phyloP scores from a whole-genome alignment of 2,888 invertebrate species.

The Sminthurinus aureus region DNA sequence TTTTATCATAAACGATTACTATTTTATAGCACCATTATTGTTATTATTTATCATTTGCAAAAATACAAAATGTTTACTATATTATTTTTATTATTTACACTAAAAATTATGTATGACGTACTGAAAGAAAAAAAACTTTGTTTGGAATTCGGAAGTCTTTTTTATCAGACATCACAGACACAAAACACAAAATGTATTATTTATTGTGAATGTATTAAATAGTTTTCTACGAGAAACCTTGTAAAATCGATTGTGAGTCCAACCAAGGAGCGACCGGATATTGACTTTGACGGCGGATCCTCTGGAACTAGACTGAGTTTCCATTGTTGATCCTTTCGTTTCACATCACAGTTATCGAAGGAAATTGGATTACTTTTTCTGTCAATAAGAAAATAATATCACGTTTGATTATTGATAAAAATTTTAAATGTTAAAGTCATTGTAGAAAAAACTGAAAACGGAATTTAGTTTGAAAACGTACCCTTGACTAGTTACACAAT shows the following conservation, averaged over 20 bases:
- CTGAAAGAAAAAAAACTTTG: too few relatives aligned
- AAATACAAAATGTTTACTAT: too few relatives aligned
- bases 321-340: conserved; percentile 30
- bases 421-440: background rate
- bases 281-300: background rate
- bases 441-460: background rate
- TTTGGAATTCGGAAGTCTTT: too few relatives aligned
- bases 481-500: conserved; percentile 39
- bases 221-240: background rate
- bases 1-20: too few relatives aligned
- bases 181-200: too few relatives aligned
- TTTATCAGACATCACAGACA: too few relatives aligned
- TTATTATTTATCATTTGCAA: too few relatives aligned
- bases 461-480: background rate
- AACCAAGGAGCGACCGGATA: conserved; percentile 9
- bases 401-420: background rate
- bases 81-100: too few relatives aligned
- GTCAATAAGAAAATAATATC: background rate
- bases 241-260: background rate
- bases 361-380: conserved; percentile 28
- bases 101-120: too few relatives aligned
- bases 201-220: too few relatives aligned
- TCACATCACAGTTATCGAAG: conserved; percentile 21
- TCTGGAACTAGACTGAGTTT: conserved; percentile 1
- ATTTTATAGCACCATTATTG: too few relatives aligned